Percentiles rank a stretch among this genome's conserved stretches.
Evolutionary conservation across 2,113 vertebrate genomes (phyloP).

Genomic region (Neomonachus schauinslandi): DNA sequence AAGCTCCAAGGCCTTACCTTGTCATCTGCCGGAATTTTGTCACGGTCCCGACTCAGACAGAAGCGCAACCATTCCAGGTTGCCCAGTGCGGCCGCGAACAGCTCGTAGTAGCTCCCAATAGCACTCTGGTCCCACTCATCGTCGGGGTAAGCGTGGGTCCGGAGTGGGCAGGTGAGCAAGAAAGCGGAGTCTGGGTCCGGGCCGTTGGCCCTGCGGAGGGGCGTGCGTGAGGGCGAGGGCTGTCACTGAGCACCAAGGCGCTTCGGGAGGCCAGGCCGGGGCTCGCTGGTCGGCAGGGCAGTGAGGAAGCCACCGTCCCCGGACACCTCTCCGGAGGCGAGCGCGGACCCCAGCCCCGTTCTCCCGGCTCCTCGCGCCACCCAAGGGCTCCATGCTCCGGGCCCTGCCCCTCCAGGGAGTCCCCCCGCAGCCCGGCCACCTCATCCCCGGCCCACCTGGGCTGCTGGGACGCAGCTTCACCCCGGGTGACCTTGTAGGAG

Average conservation of each 20-base stretch:
- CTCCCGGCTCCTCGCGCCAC: accelerated
- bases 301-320: not conserved
- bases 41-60: not conserved
- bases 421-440: too few species aligned
- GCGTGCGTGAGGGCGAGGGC: not conserved
- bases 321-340: not conserved
- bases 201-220: accelerated
- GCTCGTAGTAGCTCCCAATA: accelerated
- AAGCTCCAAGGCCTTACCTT: slow-evolving; percentile 54
- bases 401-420: not conserved
- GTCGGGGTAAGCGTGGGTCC: accelerated
- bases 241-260: not conserved
- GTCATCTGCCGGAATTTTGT: not conserved
- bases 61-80: slow-evolving; percentile 76
- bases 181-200: not conserved
- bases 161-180: not conserved
- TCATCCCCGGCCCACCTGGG: not conserved
- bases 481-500: not conserved
- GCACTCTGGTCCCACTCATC: accelerated
- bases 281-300: not conserved
- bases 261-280: not conserved
- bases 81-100: slow-evolving; percentile 72
- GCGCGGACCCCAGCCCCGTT: not conserved
- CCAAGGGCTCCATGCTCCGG: accelerated
- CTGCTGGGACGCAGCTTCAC: not conserved